phyloP scores from a whole-genome alignment of 2,113 vertebrate species.

The Pampusana beccarii region DNA sequence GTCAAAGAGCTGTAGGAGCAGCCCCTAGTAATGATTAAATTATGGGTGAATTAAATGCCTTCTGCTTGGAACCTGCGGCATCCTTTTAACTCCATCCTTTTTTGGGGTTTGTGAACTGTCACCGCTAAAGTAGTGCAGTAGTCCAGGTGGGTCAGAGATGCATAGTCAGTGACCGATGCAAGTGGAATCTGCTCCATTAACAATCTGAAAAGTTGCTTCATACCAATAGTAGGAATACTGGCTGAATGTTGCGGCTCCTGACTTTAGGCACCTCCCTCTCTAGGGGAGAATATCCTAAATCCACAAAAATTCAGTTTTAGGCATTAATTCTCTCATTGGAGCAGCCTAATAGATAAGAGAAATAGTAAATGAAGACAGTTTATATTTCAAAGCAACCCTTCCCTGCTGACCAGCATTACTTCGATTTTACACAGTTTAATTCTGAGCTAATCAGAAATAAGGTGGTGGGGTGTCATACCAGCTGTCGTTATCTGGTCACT shows the following conservation, averaged over 20 bases:
- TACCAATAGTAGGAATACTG: not conserved
- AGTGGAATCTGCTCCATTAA: not conserved
- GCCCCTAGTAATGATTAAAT: not conserved
- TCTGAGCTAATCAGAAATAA: not conserved
- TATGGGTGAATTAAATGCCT: too few species aligned
- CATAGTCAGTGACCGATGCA: not conserved
- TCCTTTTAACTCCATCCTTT: too few species aligned
- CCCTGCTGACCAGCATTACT: not conserved
- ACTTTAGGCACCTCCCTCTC: not conserved
- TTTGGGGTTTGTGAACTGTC: not conserved
- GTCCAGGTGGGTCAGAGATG: not conserved
- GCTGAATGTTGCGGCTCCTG: not conserved
- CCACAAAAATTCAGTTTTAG: not conserved
- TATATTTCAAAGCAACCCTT: not conserved
- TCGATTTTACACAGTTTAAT: not conserved
- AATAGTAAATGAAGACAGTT: not conserved
- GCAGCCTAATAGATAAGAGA: rapidly evolving
- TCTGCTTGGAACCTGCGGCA: too few species aligned
- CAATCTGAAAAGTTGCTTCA: not conserved
- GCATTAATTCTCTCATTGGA: not conserved
- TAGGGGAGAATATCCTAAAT: not conserved
- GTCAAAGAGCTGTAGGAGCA: not conserved
- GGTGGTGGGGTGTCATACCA: not conserved
- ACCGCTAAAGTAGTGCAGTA: not conserved
- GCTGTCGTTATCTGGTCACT: not conserved